Evolutionary conservation across 2,888 invertebrate genomes (phyloP).

Genomic region (Drosophila colorata): DNA sequence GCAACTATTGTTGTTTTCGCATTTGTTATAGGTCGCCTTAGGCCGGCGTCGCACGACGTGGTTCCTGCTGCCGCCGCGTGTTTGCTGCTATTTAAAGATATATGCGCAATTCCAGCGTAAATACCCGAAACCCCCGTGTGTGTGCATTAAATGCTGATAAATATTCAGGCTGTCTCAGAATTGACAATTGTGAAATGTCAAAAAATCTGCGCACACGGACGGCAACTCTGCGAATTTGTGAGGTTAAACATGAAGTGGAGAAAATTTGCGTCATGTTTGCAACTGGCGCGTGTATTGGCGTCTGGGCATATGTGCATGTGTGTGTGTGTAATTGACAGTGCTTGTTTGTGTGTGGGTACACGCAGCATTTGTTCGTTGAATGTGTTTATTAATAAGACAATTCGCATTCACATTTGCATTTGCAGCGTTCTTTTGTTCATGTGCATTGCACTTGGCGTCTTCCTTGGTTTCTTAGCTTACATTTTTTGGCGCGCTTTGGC

Average conservation of each 20-base stretch:
- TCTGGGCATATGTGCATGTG: slow-evolving; percentile 28
- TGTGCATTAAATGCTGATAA: neutral
- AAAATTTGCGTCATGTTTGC: slow-evolving; percentile 72
- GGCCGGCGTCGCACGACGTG: slow-evolving; percentile 55
- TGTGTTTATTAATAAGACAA: slow-evolving; percentile 32
- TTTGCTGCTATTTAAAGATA: neutral
- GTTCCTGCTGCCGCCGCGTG: slow-evolving; percentile 45
- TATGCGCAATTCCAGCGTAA: neutral
- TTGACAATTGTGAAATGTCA: slow-evolving; percentile 6
- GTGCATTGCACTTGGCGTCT: slow-evolving; percentile 41
- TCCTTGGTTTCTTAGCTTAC: slow-evolving; percentile 13
- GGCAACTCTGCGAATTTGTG: slow-evolving; percentile 39
- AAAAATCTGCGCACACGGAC: neutral
- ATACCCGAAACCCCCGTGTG: neutral
- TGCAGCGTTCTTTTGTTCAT: slow-evolving; percentile 15
- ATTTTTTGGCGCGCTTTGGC: slow-evolving; percentile 69
- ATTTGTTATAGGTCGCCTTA: neutral
- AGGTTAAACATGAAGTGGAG: slow-evolving; percentile 51
- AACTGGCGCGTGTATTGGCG: slow-evolving; percentile 63
- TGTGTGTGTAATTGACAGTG: slow-evolving; percentile 8
- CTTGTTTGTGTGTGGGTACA: slow-evolving; percentile 7
- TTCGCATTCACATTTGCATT: neutral
- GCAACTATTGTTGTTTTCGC: slow-evolving; percentile 10
- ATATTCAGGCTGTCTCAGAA: neutral
- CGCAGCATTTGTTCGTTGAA: slow-evolving; percentile 32